Percentiles rank a stretch among this genome's conserved stretches.
phyloP scores from a whole-genome alignment of 2,113 vertebrate species.

The Upupa epops region DNA sequence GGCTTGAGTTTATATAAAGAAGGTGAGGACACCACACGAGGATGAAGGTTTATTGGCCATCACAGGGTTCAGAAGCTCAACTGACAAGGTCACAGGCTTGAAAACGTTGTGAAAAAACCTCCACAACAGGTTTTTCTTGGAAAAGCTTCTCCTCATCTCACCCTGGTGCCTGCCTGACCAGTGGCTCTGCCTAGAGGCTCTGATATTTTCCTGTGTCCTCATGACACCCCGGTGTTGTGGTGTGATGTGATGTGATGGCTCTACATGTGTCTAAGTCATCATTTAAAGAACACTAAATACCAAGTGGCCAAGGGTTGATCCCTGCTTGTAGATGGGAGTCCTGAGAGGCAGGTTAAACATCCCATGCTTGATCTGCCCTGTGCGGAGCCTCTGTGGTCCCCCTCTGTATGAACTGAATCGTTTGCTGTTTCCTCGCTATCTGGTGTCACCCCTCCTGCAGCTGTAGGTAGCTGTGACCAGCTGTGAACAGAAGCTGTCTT shows the following conservation, averaged over 20 bases:
- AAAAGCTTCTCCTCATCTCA: background rate
- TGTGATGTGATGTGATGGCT: background rate
- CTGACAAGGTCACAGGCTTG: constrained; percentile 7
- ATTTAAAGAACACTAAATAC: fast-evolving
- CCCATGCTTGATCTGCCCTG: background rate
- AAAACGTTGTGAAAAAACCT: background rate
- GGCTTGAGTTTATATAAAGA: constrained; percentile 42
- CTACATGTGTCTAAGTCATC: background rate
- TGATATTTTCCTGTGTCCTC: background rate
- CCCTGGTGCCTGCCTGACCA: background rate
- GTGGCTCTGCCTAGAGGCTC: background rate
- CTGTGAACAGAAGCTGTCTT: fast-evolving
- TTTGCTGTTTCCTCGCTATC: background rate
- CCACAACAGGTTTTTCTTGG: background rate
- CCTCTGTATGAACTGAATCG: background rate
- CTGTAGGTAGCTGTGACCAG: background rate
- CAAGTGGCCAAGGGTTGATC: background rate
- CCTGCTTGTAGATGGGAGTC: background rate
- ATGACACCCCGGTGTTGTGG: background rate
- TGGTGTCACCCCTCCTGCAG: background rate
- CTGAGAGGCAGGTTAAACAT: background rate
- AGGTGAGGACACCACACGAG: background rate
- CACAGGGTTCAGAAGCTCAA: background rate
- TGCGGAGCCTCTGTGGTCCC: background rate
- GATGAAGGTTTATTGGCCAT: background rate